These are phyloP conservation scores for Crossocerus cetratus DNA, from an alignment of 2,888 invertebrate genomes.

Conservation along the genomic window DNA sequence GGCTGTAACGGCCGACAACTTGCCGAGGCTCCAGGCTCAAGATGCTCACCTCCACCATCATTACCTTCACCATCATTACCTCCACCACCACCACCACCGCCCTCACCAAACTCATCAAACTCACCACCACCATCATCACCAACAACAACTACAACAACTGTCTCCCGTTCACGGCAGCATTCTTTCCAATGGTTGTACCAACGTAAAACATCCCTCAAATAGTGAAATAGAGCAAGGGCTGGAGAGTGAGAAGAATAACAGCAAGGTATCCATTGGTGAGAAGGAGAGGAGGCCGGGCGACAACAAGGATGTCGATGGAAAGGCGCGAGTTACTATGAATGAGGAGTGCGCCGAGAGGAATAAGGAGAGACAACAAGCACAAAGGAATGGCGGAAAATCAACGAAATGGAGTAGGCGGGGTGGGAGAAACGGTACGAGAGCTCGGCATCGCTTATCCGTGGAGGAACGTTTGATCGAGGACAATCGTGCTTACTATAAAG, in stretches of 20 bases:
- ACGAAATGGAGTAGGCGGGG: slow-evolving; percentile 49
- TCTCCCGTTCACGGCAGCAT: too few relatives aligned
- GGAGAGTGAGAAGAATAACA: not conserved
- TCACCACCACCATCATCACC: too few relatives aligned
- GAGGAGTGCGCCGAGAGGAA: slow-evolving; percentile 15
- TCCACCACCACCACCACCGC: too few relatives aligned
- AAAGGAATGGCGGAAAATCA: slow-evolving; percentile 22
- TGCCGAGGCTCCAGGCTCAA: too few relatives aligned
- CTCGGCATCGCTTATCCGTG: slow-evolving; percentile 76
- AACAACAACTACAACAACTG: too few relatives aligned
- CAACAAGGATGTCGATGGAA: not conserved
- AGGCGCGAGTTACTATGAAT: not conserved
- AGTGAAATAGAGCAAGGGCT: not conserved
- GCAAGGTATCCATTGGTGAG: not conserved
- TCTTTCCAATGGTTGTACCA: too few relatives aligned
- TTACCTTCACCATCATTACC: too few relatives aligned
- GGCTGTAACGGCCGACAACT: too few relatives aligned
- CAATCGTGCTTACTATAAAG: slow-evolving; percentile 83
- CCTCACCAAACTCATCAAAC: too few relatives aligned
- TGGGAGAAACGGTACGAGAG: slow-evolving; percentile 60
- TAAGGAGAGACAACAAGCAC: slow-evolving; percentile 36
- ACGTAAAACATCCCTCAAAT: too few relatives aligned
- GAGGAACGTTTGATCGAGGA: slow-evolving; percentile 80
- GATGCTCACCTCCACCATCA: too few relatives aligned
- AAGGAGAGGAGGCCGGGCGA: not conserved